Evolutionary conservation across 2,113 vertebrate species (phyloP), one percentile per base, ranked within the genome.

Genomic region (Corythornis cristatus): DNA sequence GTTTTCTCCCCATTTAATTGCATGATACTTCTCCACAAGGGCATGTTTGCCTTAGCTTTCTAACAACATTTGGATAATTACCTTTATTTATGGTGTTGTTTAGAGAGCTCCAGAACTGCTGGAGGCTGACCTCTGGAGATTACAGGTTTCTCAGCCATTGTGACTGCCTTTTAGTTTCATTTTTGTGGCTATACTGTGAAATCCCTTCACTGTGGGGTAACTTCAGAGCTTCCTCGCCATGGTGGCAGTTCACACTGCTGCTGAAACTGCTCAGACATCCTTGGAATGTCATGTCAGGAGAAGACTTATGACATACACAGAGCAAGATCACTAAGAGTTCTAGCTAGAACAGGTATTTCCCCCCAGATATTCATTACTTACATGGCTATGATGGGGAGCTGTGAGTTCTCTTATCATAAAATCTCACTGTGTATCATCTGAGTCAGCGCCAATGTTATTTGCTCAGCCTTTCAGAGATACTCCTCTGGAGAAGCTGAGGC

Each of bases 81-180:
- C 20, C 17, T 87, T 94, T 94, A 87, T 94, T 94, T 96, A 72
- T 80, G 51, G 2, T 31, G 43, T 21, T 83, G 28, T 87, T 87
- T 70, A 56, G 22, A 58, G n/a, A 8, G 9, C 43, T 58, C 11
- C 22, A 79, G 37, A 87, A 56, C 46, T 83, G 64, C n/a, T 83
- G 68, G 42, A 85, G 64, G 11, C 17, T 66, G 26, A 26, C 26
- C n/a, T 76, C 73, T 67, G 26, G 43, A 88, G 58, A 73, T 37
- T 57, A 25, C 28, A 70, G 3, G 20, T 81, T 91, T 87, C 4
- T 28, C 43, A 88, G 61, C 21, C 22, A 56, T 64, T 68, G 8
- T 67, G 33, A 40, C 67, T 79, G 50, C 42, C 21, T 3, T 26
- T n/a, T 58, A 48, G 70, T 77, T 94, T 77, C 35, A 29, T 57